Percentiles rank a stretch among this genome's conserved stretches.
These are phyloP conservation scores for Doris montereyensis DNA, from an alignment of 2,888 invertebrate species.

Conservation along the genomic window DNA sequence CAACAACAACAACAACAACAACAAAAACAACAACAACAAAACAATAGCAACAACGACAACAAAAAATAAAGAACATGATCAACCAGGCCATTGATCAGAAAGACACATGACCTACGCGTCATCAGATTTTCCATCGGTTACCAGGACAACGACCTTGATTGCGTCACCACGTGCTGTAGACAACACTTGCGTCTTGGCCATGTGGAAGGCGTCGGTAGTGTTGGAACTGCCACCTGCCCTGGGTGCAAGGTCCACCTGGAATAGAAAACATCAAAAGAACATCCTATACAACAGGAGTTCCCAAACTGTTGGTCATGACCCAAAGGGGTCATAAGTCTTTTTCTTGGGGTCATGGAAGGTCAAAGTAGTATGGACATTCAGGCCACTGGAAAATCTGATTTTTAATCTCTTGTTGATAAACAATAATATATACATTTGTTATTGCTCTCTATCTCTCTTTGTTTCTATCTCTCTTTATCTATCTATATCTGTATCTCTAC, in stretches of 20 bases:
- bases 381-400: neutral
- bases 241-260: constrained; percentile 6
- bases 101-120: constrained; percentile 9
- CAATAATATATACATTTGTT: neutral
- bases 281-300: no score
- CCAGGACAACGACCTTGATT: constrained; percentile 30
- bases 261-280: neutral
- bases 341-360: no score
- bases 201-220: constrained; percentile 11
- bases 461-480: neutral
- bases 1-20: neutral
- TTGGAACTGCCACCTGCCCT: constrained; percentile 3
- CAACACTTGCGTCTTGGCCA: constrained; percentile 27
- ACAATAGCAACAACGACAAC: neutral
- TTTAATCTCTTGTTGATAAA: neutral
- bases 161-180: constrained; percentile 20
- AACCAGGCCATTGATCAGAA: no score
- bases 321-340: no score
- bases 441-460: neutral
- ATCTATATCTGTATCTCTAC: no score
- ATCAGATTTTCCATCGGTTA: constrained; percentile 21
- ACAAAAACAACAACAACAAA: neutral
- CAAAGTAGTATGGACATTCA: no score
- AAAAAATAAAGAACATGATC: neutral
- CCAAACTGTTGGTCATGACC: no score